Evolutionary conservation across 2,797 vertebrate genomes (phyloP), one percentile per base, ranked within the genome.

Genomic region (Bufotes viridis): DNA sequence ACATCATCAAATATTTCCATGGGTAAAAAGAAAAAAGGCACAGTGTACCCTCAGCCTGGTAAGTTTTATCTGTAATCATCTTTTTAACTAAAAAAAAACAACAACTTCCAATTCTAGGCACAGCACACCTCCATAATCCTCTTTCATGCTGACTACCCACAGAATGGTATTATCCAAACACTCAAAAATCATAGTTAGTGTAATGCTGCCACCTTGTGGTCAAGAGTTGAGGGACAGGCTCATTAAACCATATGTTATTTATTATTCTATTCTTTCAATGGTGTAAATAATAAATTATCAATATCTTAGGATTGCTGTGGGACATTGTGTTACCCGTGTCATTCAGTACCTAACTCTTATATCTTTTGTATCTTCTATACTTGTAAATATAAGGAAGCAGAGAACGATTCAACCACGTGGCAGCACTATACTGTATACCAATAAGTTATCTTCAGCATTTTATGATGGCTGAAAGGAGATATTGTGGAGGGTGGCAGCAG

Each of bases 181-280:
- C 42, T 42, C 42, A 42, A 5, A 42, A 42, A 42, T 42, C 42
- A 5, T 42, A 42, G n/a, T 86, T 49, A 63, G 18, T 53, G 42
- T 63, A 53, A 26, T 76, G 58, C 15, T 87, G 85, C 85, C 88
- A 67, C 61, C 84, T 79, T 17, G 80, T 89, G 88, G 84, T 83
- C 34, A 82, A 13, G 10, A 49, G 22, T 5, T n/a, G 26, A 61
- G 42, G 14, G 55, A 13, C 20, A 78, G n/a, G 82, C 67, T 55
- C 42, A 58, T 0, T 12, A 29, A 57, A 57, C 11, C 55, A 79
- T 60, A 2, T 14, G 78, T 14, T 29, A 7, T 22, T 63, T 1
- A 22, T 7, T 63, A 4, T 63, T 63, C 22, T 22, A 7, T 63
- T 4, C 29, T 34, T 34, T 34, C 29, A 34, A 22, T 20, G 20